Evolutionary conservation across 2,797 vertebrate genomes (phyloP).

Genomic region (Protonibea diacanthus): DNA sequence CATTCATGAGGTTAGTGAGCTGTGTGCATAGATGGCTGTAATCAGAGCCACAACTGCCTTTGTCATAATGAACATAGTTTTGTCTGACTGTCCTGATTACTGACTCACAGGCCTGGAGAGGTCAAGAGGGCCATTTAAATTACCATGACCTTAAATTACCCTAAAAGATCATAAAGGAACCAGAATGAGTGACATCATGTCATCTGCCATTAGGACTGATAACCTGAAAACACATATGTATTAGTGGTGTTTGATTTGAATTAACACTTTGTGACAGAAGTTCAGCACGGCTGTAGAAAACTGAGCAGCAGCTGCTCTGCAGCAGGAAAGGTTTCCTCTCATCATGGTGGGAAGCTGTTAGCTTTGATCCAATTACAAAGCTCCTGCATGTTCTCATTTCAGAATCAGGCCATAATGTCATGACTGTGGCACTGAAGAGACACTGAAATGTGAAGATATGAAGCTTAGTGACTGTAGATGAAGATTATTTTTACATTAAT

Average conservation of each 20-base stretch:
- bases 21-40: not conserved
- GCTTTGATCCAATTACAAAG: constrained; percentile 34
- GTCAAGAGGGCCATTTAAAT: not conserved
- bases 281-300: not conserved
- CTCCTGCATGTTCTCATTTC: constrained; percentile 26
- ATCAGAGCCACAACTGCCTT: not conserved
- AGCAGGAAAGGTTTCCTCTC: constrained; percentile 3
- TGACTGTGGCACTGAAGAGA: not conserved
- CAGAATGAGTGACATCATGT: not conserved
- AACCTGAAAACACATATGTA: too few relatives aligned
- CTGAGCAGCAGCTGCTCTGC: constrained; percentile 16
- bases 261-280: not conserved
- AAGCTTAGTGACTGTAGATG: not conserved
- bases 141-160: not conserved
- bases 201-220: not conserved
- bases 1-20: not conserved
- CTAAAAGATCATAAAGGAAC: not conserved
- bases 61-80: not conserved
- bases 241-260: not conserved
- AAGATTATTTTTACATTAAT: not conserved
- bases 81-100: constrained; percentile 1
- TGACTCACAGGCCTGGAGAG: not conserved
- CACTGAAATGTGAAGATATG: not conserved
- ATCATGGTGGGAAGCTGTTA: constrained; percentile 18
- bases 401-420: not conserved